Evolutionary conservation across 1,140 invertebrate genomes (phyloP), one percentile per base, ranked within the genome.

Genomic region (Drosophila nannoptera): DNA sequence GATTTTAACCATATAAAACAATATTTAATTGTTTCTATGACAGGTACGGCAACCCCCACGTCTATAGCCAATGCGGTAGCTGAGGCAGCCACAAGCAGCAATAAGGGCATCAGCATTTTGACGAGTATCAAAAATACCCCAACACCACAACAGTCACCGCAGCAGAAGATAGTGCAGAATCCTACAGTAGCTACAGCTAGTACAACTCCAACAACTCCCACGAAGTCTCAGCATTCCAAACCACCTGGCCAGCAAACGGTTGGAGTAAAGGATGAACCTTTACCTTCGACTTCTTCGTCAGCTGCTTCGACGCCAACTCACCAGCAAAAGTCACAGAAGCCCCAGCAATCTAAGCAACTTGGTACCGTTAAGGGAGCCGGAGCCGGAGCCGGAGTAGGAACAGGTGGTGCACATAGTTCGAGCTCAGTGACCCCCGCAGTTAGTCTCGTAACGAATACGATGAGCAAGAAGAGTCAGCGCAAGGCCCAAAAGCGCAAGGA

Each of bases 31-130:
- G 16, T 40, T n/a, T 16, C 7, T 48, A 16, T 33, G 59, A 0
- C 48, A 84, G 81, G 65, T 9, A 84, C 81, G 36, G 81, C 82
- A 12, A 86, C 81, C 38, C 81, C 81, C 6, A 75, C 71, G 40
- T 86, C 81, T 5, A 86, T 86, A 46, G 81, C 80, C 33, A 84
- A 77, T 66, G 80, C 75, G 59, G 81, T 80, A 29, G 76, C 74
- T 11, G 77, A 86, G 33, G 81, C 81, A 46, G 45, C 73, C n/a
- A 61, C 71, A 29, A 33, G 38, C 53, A 50, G 29, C 12, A 50
- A 35, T 43, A 22, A 62, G 12, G 61, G 58, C 35, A 68, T 71
- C 32, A 65, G 69, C 14, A 80, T 84, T 36, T 14, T 80, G 29
- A 42, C 52, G 22, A 45, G 49, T 36, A n/a, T 29, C n/a, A 55